Percentiles rank a stretch among this genome's conserved stretches.
Evolutionary conservation across 2,888 invertebrate genomes (phyloP).

Genomic region (Parnassius smintheus): DNA sequence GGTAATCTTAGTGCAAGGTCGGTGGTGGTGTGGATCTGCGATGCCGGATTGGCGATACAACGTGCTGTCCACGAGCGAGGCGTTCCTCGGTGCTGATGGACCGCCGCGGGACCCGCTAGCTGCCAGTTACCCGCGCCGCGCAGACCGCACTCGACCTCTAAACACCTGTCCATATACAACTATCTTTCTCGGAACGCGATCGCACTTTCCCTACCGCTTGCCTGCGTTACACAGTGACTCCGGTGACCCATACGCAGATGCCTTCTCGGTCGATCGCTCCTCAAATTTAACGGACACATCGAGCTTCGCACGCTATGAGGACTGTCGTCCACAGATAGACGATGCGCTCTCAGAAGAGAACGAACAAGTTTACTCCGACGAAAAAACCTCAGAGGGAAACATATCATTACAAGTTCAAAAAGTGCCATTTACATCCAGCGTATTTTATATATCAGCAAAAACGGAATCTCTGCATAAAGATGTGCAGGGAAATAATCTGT

Average conservation of each 20-base stretch:
- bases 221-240: conserved; percentile 62
- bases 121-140: conserved; percentile 77
- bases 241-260: conserved; percentile 67
- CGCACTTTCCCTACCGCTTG: conserved; percentile 56
- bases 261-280: conserved; percentile 71
- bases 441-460: conserved; percentile 67
- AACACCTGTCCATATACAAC: conserved; percentile 77
- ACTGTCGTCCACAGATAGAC: conserved; percentile 62
- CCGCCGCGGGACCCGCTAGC: conserved; percentile 62
- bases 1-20: conserved; percentile 41
- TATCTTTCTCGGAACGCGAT: conserved; percentile 64
- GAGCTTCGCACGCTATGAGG: conserved; percentile 75
- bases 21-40: conserved; percentile 68
- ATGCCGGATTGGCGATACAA: conserved; percentile 81
- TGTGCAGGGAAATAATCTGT: conserved; percentile 54
- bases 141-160: conserved; percentile 71
- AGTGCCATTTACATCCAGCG: conserved; percentile 71
- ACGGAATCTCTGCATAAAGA: conserved; percentile 51
- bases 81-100: conserved; percentile 63
- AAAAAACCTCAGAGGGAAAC: conserved; percentile 45
- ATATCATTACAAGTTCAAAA: conserved; percentile 66
- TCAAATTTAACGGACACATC: conserved; percentile 75
- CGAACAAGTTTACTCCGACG: conserved; percentile 42
- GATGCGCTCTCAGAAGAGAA: conserved; percentile 51
- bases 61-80: conserved; percentile 78